Base-by-base conservation (phyloP, 2,888 invertebrate species). In the Ichneumon xanthorius region DNA sequence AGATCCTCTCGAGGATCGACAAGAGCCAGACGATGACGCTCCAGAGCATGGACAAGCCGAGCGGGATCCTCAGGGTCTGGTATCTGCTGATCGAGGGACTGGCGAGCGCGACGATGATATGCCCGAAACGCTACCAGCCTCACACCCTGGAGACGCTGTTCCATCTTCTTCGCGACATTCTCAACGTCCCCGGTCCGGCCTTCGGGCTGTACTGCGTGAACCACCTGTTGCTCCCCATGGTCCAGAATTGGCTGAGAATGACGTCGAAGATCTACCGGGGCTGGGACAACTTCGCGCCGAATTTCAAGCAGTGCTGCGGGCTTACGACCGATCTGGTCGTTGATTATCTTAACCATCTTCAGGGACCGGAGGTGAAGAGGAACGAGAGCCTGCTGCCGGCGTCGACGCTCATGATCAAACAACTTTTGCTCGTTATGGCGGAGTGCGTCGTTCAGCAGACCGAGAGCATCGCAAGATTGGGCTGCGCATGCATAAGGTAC, bases 251-350 rank as follows among this genome's bases (percentile, higher is more conserved):
- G 99, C 94, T 99, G 83, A 95, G 98, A 14, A 95, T 95, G 88
- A 96, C 96, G 26, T 95, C 96, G 19, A 96, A 97, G 89, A 96
- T 96, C 6, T 96, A 96, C 88, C 95, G 96, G 87, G 96, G 97
- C 86, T 96, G 97, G 96, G 96, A 97, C 88, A 95, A 95, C 88
- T 96, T 97, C 72, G 97, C 97, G 93, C 97, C 98, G 87, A 98
- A 98, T 93, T 99, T 99, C 92, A 99, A 99, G 92, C 99, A 99
- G 92, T 98, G 98, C 92, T 98, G 98, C 91, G 99, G 99, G 9
- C 96, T 98, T 94, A 97, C 98, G 14, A 98, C 98, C 0, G 99
- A 99, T 92, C 95, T 98, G 45, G 96, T 98, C 50, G 99, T 99
- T 0, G 97, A 98, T 90, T 98, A 98, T 89, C 94, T 98, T 50